Percentiles rank a stretch among this genome's conserved stretches.
Evolutionary conservation across 2,888 invertebrate genomes (phyloP).

Genomic region (Elysia crispata): DNA sequence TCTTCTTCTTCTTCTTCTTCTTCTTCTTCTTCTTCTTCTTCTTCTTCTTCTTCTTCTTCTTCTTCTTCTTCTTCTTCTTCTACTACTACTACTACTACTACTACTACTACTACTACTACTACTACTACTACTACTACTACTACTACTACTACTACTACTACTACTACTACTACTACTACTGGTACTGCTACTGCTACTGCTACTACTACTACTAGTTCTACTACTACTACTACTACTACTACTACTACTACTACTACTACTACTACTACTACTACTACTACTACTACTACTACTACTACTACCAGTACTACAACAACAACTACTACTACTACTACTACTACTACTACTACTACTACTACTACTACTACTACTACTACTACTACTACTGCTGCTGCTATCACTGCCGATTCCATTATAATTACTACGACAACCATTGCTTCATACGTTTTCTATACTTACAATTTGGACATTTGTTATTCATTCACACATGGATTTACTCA

Average conservation of each 20-base stretch:
- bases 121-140: conserved; percentile 40
- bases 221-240: conserved; percentile 25
- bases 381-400: conserved; percentile 41
- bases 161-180: conserved; percentile 42
- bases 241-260: conserved; percentile 33
- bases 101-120: conserved; percentile 35
- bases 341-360: conserved; percentile 40
- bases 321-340: conserved; percentile 26
- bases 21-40: conserved; percentile 36
- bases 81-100: conserved; percentile 18
- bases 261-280: conserved; percentile 35
- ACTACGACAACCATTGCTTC: background rate
- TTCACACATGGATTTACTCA: no score
- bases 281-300: conserved; percentile 29
- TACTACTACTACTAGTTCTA: conserved; percentile 22
- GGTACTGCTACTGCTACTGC: conserved; percentile 39
- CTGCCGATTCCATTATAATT: conserved; percentile 33
- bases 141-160: conserved; percentile 38
- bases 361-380: conserved; percentile 49
- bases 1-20: conserved; percentile 37
- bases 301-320: background rate
- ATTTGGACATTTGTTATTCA: no score
- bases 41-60: conserved; percentile 36
- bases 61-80: background rate
- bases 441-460: no score